A percentile compares a stretch with the other conserved stretches of the same genome.
phyloP scores from a whole-genome alignment of 1,140 invertebrate species.

The Drosophila jambulina region DNA sequence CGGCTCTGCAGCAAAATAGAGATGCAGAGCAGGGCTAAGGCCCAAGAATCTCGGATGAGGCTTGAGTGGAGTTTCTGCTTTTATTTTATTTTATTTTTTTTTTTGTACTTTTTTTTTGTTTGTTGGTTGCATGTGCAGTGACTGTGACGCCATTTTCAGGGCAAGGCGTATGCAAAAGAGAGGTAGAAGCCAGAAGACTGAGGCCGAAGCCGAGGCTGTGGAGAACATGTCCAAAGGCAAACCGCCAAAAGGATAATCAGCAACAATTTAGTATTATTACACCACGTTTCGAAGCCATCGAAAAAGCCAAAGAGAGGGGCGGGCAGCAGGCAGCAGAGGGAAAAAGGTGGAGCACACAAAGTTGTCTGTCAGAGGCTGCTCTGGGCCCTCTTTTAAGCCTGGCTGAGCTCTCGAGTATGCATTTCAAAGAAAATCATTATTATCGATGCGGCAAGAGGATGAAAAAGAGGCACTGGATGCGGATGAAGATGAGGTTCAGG shows the following conservation, averaged over 20 bases:
- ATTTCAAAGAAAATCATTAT: slow-evolving; percentile 85
- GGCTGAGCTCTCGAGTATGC: slow-evolving; percentile 76
- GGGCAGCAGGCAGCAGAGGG: background rate
- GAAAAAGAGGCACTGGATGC: slow-evolving; percentile 28
- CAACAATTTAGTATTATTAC: slow-evolving; percentile 85
- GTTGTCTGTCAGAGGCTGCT: slow-evolving; percentile 69
- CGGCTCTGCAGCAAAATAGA: slow-evolving; percentile 71
- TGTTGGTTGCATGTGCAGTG: slow-evolving; percentile 59
- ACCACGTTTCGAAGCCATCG: slow-evolving; percentile 84
- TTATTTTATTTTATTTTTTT: slow-evolving; percentile 19
- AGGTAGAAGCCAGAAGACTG: slow-evolving; percentile 44
- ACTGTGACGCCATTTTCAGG: slow-evolving; percentile 81
- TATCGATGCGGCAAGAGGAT: slow-evolving; percentile 74
- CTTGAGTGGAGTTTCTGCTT: slow-evolving; percentile 39
- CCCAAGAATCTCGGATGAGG: slow-evolving; percentile 16
- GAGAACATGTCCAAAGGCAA: slow-evolving; percentile 77
- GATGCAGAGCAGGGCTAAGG: slow-evolving; percentile 62
- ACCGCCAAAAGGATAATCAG: slow-evolving; percentile 85
- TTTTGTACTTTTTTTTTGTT: slow-evolving; percentile 18
- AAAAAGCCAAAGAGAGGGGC: slow-evolving; percentile 22
- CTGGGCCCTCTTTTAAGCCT: slow-evolving; percentile 46
- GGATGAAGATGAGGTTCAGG: slow-evolving; percentile 16
- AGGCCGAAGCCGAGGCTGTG: slow-evolving; percentile 3
- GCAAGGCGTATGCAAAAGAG: slow-evolving; percentile 74
- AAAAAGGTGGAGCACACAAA: slow-evolving; percentile 63